Evolutionary conservation across 2,888 invertebrate genomes (phyloP), one percentile per base, ranked within the genome.

Genomic region (Pimpla rufipes): DNA sequence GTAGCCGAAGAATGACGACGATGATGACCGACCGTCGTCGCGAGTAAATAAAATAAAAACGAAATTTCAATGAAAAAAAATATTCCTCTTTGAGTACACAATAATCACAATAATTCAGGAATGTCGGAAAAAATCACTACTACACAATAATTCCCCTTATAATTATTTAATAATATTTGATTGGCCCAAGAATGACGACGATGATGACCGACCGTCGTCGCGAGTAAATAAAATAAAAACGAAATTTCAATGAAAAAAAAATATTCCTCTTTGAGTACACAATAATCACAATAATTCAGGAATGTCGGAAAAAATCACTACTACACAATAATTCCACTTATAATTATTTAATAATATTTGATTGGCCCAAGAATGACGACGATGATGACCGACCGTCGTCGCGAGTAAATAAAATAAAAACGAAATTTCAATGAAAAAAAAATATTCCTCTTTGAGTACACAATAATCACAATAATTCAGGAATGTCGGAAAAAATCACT

Each of bases 1-100:
- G n/a, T 29, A n/a, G 10, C 35, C n/a, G 10, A 40, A 50, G 77
- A 62, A 77, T 50, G 37, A 77, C 59, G 76, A 77, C 40, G 71
- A 81, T 74, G 82, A 82, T 79, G 62, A 75, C 74, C 74, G 68
- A 68, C 68, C 18, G 74, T 47, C 64, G 50, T 52, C 64, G 0
- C 18, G 78, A 70, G 82, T 79, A 78, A 82, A 82, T 78, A 78
- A 75, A 74, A 67, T 50, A 57, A 70, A 76, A 70, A 40, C 8
- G 5, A 29, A 29, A 29, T 40, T 52, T 42, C 62, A 70, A 55
- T 37, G 40, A 59, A 73, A 67, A 77, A 73, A 40, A 67, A 57
- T 16, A 66, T n/a, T 68, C 62, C 35, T 76, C 55, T 64, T n/a
- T 66, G 23, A 4, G 2, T 13, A n/a, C 0, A 59, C 35, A 50